Evolutionary conservation across 2,113 vertebrate genomes (phyloP).

Genomic region (Cyanocitta stelleri): DNA sequence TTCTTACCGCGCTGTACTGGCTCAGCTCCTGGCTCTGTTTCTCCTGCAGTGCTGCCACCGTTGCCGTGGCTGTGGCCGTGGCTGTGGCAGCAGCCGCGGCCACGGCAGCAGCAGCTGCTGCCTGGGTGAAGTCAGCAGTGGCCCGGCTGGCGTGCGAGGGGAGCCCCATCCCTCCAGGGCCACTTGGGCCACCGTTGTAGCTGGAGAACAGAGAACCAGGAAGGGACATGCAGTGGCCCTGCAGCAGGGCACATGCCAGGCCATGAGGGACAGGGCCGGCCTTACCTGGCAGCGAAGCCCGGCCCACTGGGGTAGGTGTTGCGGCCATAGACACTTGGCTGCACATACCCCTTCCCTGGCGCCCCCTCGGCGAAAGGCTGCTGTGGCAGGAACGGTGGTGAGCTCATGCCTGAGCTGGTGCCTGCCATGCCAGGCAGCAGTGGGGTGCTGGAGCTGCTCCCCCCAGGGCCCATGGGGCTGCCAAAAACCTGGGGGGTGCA

Average conservation of each 20-base stretch:
- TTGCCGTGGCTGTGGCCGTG: conserved; percentile 90
- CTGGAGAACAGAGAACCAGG: conserved; percentile 45
- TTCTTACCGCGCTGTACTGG: conserved; percentile 86
- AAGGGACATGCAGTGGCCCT: rapidly evolving
- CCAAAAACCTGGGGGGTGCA: conserved; percentile 77
- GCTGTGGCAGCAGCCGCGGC: conserved; percentile 90
- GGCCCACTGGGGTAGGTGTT: conserved; percentile 71
- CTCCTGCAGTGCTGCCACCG: conserved; percentile 91
- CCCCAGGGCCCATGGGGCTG: conserved; percentile 88
- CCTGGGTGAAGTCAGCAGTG: conserved; percentile 89
- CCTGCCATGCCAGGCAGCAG: conserved; percentile 83
- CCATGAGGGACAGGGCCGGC: rapidly evolving
- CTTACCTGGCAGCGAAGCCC: conserved; percentile 83
- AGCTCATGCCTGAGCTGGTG: conserved; percentile 79
- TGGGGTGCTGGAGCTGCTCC: conserved; percentile 81
- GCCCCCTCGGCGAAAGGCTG: conserved; percentile 81
- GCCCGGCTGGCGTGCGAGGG: conserved; percentile 76
- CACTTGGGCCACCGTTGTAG: conserved; percentile 76
- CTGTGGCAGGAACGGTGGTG: conserved; percentile 86
- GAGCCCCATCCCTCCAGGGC: conserved; percentile 78
- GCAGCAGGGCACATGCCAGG: rapidly evolving
- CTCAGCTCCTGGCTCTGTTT: conserved; percentile 95
- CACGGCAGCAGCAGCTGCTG: conserved; percentile 85
- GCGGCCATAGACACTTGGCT: conserved; percentile 84
- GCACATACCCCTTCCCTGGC: conserved; percentile 81